Base-by-base conservation (phyloP, 2,888 invertebrate genomes). In the Agrochola macilenta region DNA sequence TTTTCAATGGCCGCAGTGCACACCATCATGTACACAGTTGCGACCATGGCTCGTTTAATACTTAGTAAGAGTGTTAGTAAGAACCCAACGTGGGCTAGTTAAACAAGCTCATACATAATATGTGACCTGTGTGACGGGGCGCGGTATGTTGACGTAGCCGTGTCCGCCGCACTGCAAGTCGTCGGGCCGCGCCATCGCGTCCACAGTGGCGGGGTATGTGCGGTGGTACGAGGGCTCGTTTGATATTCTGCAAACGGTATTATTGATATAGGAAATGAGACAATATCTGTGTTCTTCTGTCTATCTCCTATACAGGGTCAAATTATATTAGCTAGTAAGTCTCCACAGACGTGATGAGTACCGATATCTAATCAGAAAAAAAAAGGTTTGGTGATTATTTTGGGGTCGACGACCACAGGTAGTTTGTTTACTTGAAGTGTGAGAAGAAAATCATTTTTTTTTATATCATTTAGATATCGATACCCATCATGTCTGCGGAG, bases 81-180 rank as follows among this genome's bases (percentile, higher is more conserved):
- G 57, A 20, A 54, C 35, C 69, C 71, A 75, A 78, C 7, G 17
- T 78, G 74, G 74, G 74, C 76, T 76, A 80, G 74, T 74, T 74
- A 76, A 78, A 78, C 46, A 79, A 76, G 79, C 69, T 82, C 73
- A 80, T 80, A 80, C 74, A 75, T 81, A 72, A 74, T 74, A 76
- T 76, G 73, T 81, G 76, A 96, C 96, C 93, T 96, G 96, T 77
- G 93, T 91, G n/a, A 95, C 85, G 0, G 96, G 94, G 11, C 96
- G 91, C 46, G 93, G 92, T 49, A 96, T 89, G 84, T 95, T 96
- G 69, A 92, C 93, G 82, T 96, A 96, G 23, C 93, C 94, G 82
- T 96, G 96, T 4, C 94, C 94, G 7, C 88, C 81, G 83, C 96
- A 96, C 79, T 91, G 93, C 87, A 90, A 78, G 35, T 96, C 96